Conservation (phyloP, 2,797 vertebrate genomes). For the Mareca strepera region DNA sequence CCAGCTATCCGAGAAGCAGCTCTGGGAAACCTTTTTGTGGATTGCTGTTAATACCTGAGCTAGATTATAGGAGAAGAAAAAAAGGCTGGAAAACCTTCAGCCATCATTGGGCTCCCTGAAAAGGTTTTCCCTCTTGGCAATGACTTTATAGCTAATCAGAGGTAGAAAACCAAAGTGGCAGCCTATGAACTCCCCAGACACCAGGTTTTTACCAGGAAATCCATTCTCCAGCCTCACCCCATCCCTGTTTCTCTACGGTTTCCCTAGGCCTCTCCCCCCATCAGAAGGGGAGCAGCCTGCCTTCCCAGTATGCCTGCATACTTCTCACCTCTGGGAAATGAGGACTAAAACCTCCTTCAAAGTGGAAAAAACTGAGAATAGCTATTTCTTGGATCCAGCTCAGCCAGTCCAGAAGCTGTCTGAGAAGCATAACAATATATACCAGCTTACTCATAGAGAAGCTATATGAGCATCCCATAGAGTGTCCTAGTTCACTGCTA, state of each 20-base stretch:
- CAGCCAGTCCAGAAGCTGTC: not conserved
- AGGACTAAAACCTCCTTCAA: not conserved
- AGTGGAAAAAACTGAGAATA: not conserved
- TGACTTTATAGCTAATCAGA: not conserved
- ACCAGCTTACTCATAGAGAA: not conserved
- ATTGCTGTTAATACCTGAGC: not conserved
- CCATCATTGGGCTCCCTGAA: not conserved
- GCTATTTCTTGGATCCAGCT: not conserved
- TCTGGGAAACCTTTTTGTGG: not conserved
- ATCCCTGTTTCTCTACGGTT: not conserved
- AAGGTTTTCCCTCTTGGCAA: not conserved
- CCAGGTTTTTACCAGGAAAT: not conserved
- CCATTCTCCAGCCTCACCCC: not conserved
- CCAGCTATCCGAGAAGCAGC: not conserved
- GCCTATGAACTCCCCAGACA: not conserved
- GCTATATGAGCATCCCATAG: not conserved
- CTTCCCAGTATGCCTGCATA: not conserved
- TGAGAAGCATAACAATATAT: not conserved
- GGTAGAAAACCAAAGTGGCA: not conserved
- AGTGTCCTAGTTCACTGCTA: accelerated
- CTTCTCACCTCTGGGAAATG: not conserved
- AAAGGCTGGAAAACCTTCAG: not conserved
- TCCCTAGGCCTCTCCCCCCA: not conserved
- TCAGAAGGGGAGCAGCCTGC: not conserved
- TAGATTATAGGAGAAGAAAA: not conserved